Evolutionary conservation across 1,140 invertebrate species (phyloP).

Genomic region (Saccostrea cuccullata): DNA sequence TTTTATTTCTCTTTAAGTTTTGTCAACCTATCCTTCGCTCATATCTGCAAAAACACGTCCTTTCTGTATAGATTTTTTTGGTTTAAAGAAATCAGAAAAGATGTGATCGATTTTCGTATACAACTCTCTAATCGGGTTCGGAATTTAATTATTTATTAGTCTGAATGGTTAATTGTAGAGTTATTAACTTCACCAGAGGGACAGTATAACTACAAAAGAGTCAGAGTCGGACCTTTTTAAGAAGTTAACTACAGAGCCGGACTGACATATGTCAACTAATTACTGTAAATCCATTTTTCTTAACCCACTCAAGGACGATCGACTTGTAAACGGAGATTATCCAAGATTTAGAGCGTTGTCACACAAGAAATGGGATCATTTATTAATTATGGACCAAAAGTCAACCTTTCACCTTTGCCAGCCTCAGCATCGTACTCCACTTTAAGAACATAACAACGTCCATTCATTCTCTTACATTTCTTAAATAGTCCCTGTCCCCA

Average conservation of each 20-base stretch:
- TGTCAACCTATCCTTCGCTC: neutral
- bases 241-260: neutral
- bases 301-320: neutral
- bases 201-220: neutral
- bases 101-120: constrained; percentile 3
- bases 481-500: neutral
- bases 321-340: neutral
- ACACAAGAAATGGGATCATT: neutral
- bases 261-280: neutral
- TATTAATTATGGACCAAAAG: neutral
- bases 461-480: neutral
- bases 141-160: constrained; percentile 32
- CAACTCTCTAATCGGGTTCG: neutral
- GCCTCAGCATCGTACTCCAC: no score
- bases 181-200: neutral
- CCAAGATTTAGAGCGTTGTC: neutral
- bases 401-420: neutral
- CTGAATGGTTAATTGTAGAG: constrained; percentile 11
- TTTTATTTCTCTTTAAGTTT: neutral
- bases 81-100: neutral
- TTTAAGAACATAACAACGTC: neutral
- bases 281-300: neutral
- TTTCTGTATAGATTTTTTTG: neutral
- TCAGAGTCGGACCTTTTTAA: neutral
- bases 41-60: no score